Evolutionary conservation across 2,797 vertebrate species (phyloP).

Genomic region (Bovichtus diacanthus): DNA sequence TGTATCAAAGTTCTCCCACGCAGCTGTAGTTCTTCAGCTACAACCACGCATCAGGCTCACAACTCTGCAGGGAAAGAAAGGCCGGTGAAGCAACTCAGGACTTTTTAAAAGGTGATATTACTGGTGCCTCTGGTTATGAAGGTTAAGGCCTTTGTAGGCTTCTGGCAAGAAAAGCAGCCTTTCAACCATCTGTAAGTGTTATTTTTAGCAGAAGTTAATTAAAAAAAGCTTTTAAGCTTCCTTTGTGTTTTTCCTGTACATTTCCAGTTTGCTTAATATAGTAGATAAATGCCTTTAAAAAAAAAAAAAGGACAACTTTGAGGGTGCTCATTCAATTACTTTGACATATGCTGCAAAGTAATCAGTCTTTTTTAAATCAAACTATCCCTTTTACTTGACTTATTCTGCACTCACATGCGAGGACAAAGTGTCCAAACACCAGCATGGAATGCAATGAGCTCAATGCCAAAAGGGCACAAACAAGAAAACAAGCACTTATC

Average conservation of each 20-base stretch:
- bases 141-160: not conserved
- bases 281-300: not conserved
- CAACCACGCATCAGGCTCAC: constrained; percentile 19
- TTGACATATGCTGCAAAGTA: not conserved
- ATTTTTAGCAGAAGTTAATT: constrained; percentile 16
- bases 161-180: constrained; percentile 16
- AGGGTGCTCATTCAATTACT: not conserved
- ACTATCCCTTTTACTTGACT: constrained; percentile 3
- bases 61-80: constrained; percentile 7
- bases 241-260: not conserved
- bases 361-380: not conserved
- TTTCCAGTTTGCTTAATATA: not conserved
- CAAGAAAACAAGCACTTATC: constrained; percentile 80
- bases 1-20: constrained; percentile 27
- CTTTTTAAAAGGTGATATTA: constrained; percentile 27
- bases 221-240: not conserved
- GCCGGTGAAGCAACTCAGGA: constrained; percentile 5
- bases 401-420: constrained; percentile 18
- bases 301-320: no score
- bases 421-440: constrained; percentile 55
- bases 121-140: constrained; percentile 20
- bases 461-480: constrained; percentile 67
- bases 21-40: constrained; percentile 24
- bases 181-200: constrained; percentile 26
- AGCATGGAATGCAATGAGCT: constrained; percentile 64